These are phyloP conservation scores for Diplazon laetatorius DNA, from an alignment of 2,888 invertebrate species.

Conservation along the genomic window DNA sequence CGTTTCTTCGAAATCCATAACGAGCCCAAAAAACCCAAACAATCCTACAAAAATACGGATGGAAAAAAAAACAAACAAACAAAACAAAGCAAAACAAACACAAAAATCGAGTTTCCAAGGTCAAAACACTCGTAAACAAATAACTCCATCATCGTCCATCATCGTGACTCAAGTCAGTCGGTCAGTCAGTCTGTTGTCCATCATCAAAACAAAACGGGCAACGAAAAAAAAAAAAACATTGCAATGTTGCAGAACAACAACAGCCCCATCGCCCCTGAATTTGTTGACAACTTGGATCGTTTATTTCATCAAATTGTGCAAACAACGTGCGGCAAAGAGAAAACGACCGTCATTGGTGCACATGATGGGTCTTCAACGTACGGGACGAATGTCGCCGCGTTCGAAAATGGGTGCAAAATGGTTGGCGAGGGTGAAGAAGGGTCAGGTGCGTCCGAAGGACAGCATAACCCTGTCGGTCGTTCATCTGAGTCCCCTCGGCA, in stretches of 20 bases:
- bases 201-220: too few species aligned
- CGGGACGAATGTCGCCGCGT: constrained; percentile 82
- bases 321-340: constrained; percentile 82
- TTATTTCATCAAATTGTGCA: constrained; percentile 83
- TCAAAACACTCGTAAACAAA: background rate
- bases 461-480: constrained; percentile 91
- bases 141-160: constrained; percentile 26
- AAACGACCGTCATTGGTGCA: constrained; percentile 83
- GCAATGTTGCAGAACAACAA: constrained; percentile 84
- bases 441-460: constrained; percentile 83
- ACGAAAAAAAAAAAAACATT: too few species aligned
- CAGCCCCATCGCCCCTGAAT: constrained; percentile 89
- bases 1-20: too few species aligned
- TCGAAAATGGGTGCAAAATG: constrained; percentile 84
- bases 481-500: constrained; percentile 92
- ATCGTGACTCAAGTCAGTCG: constrained; percentile 12
- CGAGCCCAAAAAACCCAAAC: too few species aligned
- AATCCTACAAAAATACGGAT: too few species aligned
- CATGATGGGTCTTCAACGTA: constrained; percentile 83
- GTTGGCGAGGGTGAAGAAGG: constrained; percentile 83
- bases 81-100: too few species aligned
- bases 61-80: too few species aligned
- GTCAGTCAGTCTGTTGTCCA: constrained; percentile 22
- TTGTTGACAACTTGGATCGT: constrained; percentile 86
- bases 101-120: constrained; percentile 3